These are phyloP conservation scores for Leucoraja erinaceus DNA, from an alignment of 2,113 vertebrate genomes.

Conservation along the genomic window DNA sequence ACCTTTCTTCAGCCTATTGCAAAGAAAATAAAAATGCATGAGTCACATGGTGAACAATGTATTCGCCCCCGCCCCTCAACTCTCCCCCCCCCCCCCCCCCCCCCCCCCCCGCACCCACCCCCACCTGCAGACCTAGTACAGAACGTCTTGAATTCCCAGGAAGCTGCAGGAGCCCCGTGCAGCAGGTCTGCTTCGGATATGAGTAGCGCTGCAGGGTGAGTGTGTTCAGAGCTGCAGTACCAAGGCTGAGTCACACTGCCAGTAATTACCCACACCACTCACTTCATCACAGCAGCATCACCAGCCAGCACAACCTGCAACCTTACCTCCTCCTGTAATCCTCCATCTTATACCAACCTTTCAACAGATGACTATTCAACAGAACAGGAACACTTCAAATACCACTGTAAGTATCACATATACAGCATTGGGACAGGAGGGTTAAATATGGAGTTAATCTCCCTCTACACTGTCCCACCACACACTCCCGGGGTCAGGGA, in stretches of 20 bases:
- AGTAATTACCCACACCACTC: background rate
- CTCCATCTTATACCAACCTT: no score
- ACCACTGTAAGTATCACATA: background rate
- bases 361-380: background rate
- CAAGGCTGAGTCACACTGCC: background rate
- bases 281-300: background rate
- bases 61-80: no score
- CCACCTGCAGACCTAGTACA: no score
- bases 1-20: no score
- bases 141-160: background rate
- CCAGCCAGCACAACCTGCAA: background rate
- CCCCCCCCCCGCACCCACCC: no score
- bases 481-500: no score
- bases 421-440: background rate
- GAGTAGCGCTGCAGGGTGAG: background rate
- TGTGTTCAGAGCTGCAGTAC: background rate
- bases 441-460: background rate
- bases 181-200: background rate
- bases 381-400: background rate
- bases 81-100: no score
- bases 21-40: no score
- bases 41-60: no score
- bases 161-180: background rate
- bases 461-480: background rate
- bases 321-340: background rate